These are phyloP conservation scores for Xylophagus ater DNA, from an alignment of 2,888 invertebrate genomes.

Conservation along the genomic window DNA sequence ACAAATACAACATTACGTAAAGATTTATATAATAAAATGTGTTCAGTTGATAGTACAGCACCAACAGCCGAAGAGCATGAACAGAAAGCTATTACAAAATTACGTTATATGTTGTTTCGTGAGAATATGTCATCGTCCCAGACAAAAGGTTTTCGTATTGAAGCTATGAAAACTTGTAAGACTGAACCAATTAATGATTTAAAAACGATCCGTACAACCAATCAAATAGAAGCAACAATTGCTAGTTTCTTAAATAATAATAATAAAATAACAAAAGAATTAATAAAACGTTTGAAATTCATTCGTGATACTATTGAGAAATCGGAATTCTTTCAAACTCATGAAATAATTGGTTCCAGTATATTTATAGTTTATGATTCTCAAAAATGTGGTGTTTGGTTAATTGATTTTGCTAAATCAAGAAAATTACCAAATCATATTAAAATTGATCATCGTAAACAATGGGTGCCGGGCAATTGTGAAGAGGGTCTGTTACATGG, in stretches of 20 bases:
- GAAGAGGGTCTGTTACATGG: slow-evolving; percentile 93
- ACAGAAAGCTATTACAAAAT: slow-evolving; percentile 78
- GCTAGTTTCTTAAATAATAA: slow-evolving; percentile 59
- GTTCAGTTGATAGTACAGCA: slow-evolving; percentile 75
- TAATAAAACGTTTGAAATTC: slow-evolving; percentile 62
- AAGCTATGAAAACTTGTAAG: no score
- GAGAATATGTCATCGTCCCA: slow-evolving; percentile 90
- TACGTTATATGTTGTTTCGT: slow-evolving; percentile 93
- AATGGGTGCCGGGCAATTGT: slow-evolving; percentile 89
- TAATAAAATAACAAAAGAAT: slow-evolving; percentile 53
- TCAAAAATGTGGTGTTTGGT: slow-evolving; percentile 80
- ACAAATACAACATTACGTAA: slow-evolving; percentile 69
- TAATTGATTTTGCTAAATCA: slow-evolving; percentile 96
- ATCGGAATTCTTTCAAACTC: slow-evolving; percentile 71
- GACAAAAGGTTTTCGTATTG: slow-evolving; percentile 87
- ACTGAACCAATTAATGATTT: slow-evolving; percentile 82
- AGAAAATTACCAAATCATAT: slow-evolving; percentile 57
- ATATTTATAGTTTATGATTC: slow-evolving; percentile 89
- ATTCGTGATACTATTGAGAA: slow-evolving; percentile 70
- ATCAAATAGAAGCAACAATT: slow-evolving; percentile 63
- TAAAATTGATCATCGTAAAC: slow-evolving; percentile 62
- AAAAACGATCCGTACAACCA: slow-evolving; percentile 70
- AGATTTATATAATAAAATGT: slow-evolving; percentile 94
- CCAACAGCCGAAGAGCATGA: slow-evolving; percentile 77
- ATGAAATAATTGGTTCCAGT: slow-evolving; percentile 91